Evolutionary conservation across 2,888 invertebrate species (phyloP).

Genomic region (Drosophila diplacantha): DNA sequence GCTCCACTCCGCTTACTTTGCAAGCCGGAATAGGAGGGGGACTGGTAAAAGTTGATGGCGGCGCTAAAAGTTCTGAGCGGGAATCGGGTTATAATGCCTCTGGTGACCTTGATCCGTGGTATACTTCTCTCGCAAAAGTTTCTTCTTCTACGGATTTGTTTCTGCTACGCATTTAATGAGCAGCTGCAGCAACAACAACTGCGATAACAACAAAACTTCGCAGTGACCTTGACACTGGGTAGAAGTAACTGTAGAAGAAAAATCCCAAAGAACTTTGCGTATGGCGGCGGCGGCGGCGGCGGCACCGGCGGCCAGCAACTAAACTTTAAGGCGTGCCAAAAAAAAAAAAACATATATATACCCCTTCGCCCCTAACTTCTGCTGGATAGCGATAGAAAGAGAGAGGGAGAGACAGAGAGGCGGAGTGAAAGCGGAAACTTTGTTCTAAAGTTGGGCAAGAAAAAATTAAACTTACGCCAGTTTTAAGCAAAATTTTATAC

Average conservation of each 20-base stretch:
- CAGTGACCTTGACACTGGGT: constrained; percentile 64
- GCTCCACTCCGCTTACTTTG: neutral
- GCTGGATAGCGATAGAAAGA: constrained; percentile 13
- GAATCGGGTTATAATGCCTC: constrained; percentile 33
- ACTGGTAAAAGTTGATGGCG: constrained; percentile 18
- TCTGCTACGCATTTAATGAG: constrained; percentile 54
- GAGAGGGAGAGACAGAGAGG: constrained; percentile 11
- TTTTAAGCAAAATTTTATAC: constrained; percentile 67
- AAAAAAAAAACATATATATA: constrained; percentile 6
- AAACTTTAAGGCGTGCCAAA: constrained; percentile 60
- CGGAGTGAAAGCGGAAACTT: constrained; percentile 48
- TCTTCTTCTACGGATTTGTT: constrained; percentile 47
- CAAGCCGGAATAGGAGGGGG: neutral
- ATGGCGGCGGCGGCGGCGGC: constrained; percentile 31
- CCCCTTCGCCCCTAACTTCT: constrained; percentile 27
- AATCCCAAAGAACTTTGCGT: constrained; percentile 60
- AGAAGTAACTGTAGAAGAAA: constrained; percentile 62
- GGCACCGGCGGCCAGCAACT: constrained; percentile 48
- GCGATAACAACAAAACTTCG: constrained; percentile 49
- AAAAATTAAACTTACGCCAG: constrained; percentile 64
- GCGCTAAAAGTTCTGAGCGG: constrained; percentile 19
- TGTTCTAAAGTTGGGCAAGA: constrained; percentile 54
- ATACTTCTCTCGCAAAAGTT: constrained; percentile 24
- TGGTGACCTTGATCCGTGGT: constrained; percentile 37
- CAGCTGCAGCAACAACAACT: constrained; percentile 49